Conservation (phyloP, 1,140 invertebrate species). For the Zophobas morio region DNA sequence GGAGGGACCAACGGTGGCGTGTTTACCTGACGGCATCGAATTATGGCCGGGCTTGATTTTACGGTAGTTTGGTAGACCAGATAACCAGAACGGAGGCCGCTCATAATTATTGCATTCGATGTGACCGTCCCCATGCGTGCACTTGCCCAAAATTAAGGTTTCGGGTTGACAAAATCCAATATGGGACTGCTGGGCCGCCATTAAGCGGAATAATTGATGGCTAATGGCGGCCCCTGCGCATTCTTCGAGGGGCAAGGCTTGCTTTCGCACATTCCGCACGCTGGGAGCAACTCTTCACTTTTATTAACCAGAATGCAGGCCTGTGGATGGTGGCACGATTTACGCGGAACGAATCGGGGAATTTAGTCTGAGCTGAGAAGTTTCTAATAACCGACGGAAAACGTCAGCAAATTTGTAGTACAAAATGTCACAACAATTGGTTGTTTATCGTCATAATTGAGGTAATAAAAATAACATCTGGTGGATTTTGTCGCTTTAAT, state of each 20-base stretch:
- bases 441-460: too few species aligned
- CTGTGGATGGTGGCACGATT: not conserved
- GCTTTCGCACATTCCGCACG: not conserved
- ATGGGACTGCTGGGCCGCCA: conserved; percentile 30
- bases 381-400: too few species aligned
- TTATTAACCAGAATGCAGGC: too few species aligned
- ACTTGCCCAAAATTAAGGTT: conserved; percentile 49
- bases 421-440: too few species aligned
- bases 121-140: conserved; percentile 49
- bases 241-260: not conserved
- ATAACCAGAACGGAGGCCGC: conserved; percentile 45
- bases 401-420: too few species aligned
- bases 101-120: conserved; percentile 52
- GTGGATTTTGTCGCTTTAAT: too few species aligned
- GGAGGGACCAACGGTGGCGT: conserved; percentile 29
- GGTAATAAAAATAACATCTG: too few species aligned
- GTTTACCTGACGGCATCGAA: conserved; percentile 51
- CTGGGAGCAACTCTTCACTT: not conserved
- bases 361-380: too few species aligned
- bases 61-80: conserved; percentile 50
- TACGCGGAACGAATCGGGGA: not conserved
- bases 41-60: conserved; percentile 49
- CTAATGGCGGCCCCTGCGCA: conserved; percentile 8
- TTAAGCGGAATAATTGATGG: conserved; percentile 45
- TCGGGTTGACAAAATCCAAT: conserved; percentile 36